Conservation (phyloP, 2,797 vertebrate genomes). For the Leptatherina wallacei region DNA sequence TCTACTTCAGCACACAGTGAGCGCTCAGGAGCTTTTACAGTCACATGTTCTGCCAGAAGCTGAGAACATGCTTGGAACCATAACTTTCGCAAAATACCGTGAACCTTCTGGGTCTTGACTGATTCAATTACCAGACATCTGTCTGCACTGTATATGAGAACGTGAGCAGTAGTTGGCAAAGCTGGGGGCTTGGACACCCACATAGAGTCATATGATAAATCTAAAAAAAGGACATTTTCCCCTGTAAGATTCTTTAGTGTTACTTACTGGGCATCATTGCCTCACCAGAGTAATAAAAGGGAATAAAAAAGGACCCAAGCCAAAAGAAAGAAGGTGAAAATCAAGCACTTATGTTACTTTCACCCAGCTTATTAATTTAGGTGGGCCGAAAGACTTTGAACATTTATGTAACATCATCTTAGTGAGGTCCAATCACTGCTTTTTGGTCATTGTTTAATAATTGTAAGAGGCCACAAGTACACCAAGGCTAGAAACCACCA, state of each 20-base stretch:
- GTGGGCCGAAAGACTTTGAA: neutral
- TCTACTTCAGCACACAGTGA: conserved; percentile 70
- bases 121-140: conserved; percentile 17
- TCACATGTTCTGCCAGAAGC: conserved; percentile 76
- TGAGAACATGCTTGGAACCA: conserved; percentile 47
- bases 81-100: conserved; percentile 45
- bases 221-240: neutral
- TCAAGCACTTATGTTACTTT: neutral
- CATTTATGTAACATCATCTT: neutral
- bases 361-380: neutral
- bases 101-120: conserved; percentile 37
- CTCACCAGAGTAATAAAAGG: neutral
- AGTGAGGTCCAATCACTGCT: neutral
- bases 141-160: neutral
- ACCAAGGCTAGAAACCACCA: neutral
- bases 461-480: neutral
- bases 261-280: conserved; percentile 2
- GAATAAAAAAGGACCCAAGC: neutral
- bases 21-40: conserved; percentile 53
- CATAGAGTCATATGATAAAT: conserved; percentile 11
- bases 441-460: neutral
- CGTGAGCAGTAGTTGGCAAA: neutral
- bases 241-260: neutral
- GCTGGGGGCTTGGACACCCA: neutral
- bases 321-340: neutral